phyloP scores from a whole-genome alignment of 2,888 invertebrate genomes.

The Drosophila putrida region DNA sequence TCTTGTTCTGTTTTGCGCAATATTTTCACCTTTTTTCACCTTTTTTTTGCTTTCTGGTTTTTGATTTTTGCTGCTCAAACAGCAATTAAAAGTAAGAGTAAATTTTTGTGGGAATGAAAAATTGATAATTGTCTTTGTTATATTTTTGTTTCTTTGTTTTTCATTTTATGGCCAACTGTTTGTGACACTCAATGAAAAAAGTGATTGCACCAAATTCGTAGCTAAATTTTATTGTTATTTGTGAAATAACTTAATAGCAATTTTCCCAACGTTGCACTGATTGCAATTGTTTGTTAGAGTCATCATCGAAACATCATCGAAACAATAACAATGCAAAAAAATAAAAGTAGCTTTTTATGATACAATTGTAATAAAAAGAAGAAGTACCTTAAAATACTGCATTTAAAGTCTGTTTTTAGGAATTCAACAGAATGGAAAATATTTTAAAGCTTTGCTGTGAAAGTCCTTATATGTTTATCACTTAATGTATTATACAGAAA shows the following conservation, averaged over 20 bases:
- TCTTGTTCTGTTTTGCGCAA: constrained; percentile 43
- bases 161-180: constrained; percentile 36
- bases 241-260: background rate
- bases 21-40: constrained; percentile 59
- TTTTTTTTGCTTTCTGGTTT: constrained; percentile 37
- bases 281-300: background rate
- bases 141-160: background rate
- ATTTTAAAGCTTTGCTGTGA: too few species aligned
- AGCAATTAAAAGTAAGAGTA: constrained; percentile 41
- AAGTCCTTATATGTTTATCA: too few species aligned
- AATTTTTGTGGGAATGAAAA: constrained; percentile 25
- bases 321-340: background rate
- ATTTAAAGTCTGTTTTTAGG: too few species aligned
- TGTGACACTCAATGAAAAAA: constrained; percentile 17
- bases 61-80: constrained; percentile 26
- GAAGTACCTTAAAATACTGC: too few species aligned
- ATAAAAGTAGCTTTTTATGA: too few species aligned
- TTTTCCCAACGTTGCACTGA: background rate
- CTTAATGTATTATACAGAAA: too few species aligned
- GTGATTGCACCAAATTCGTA: background rate
- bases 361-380: too few species aligned
- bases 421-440: too few species aligned
- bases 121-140: constrained; percentile 38
- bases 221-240: constrained; percentile 3
- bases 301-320: background rate